phyloP scores from a whole-genome alignment of 2,113 vertebrate genomes.

The Hemibagrus wyckioides region DNA sequence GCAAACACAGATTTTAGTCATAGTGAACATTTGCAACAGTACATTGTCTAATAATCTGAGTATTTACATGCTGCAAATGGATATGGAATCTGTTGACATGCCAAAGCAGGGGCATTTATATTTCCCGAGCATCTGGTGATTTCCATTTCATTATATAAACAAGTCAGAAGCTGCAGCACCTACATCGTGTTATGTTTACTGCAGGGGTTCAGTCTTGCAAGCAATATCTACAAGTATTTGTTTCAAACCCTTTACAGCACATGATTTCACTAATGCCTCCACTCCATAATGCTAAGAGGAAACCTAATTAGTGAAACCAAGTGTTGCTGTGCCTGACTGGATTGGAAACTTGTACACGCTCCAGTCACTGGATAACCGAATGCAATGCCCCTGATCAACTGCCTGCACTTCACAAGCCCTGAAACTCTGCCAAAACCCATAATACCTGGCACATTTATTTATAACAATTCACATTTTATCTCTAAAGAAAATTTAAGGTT shows the following conservation, averaged over 20 bases:
- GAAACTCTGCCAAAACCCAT: background rate
- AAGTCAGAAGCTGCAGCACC: conserved; percentile 10
- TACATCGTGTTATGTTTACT: background rate
- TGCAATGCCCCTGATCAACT: background rate
- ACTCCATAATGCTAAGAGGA: background rate
- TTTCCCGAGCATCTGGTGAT: conserved; percentile 19
- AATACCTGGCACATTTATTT: background rate
- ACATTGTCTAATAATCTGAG: background rate
- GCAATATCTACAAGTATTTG: background rate
- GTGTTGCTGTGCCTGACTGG: background rate
- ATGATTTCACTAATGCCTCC: conserved; percentile 11
- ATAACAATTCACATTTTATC: conserved; percentile 18
- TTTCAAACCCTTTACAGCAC: conserved; percentile 1
- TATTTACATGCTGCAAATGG: background rate
- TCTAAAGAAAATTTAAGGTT: background rate
- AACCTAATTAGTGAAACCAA: conserved; percentile 14
- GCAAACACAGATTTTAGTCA: conserved; percentile 35
- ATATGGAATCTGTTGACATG: background rate
- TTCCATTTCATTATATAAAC: conserved; percentile 24
- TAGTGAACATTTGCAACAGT: background rate
- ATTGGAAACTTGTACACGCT: background rate
- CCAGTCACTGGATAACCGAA: background rate
- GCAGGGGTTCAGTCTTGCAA: background rate
- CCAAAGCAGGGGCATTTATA: background rate
- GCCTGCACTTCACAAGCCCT: background rate